Percentiles rank a stretch among this genome's conserved stretches.
Evolutionary conservation across 2,113 vertebrate species (phyloP).

Genomic region (Hucho hucho): DNA sequence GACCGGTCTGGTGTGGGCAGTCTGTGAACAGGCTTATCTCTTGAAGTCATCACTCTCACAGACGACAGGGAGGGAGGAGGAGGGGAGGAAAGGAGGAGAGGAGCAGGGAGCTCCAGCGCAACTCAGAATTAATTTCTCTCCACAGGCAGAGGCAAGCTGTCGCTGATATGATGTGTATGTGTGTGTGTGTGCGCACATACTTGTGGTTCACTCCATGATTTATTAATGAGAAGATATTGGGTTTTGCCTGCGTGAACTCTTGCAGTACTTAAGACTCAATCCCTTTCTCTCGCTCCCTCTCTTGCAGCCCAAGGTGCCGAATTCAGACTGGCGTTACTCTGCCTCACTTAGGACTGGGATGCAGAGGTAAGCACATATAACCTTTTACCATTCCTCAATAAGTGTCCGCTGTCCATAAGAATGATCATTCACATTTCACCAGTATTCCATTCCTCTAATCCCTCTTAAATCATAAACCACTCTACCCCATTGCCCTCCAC

Average conservation of each 20-base stretch:
- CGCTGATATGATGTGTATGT: constrained; percentile 25
- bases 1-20: neutral
- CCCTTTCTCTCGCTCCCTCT: constrained; percentile 70
- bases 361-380: constrained; percentile 83
- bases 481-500: too few species aligned
- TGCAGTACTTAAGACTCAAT: constrained; percentile 63
- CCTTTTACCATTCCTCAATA: neutral
- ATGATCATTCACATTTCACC: too few species aligned
- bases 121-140: constrained; percentile 42
- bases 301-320: constrained; percentile 88
- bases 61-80: constrained; percentile 19
- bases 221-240: constrained; percentile 62
- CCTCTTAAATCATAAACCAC: too few species aligned
- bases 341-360: constrained; percentile 95
- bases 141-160: constrained; percentile 42
- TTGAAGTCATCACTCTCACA: constrained; percentile 24
- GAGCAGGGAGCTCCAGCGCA: constrained; percentile 6
- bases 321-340: constrained; percentile 95
- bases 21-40: constrained; percentile 23
- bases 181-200: constrained; percentile 15
- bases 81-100: neutral
- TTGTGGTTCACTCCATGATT: constrained; percentile 44
- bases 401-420: neutral
- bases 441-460: too few species aligned
- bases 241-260: constrained; percentile 34